Evolutionary conservation across 1,140 invertebrate genomes (phyloP), one percentile per base, ranked within the genome.

Genomic region (Zaprionus capensis): DNA sequence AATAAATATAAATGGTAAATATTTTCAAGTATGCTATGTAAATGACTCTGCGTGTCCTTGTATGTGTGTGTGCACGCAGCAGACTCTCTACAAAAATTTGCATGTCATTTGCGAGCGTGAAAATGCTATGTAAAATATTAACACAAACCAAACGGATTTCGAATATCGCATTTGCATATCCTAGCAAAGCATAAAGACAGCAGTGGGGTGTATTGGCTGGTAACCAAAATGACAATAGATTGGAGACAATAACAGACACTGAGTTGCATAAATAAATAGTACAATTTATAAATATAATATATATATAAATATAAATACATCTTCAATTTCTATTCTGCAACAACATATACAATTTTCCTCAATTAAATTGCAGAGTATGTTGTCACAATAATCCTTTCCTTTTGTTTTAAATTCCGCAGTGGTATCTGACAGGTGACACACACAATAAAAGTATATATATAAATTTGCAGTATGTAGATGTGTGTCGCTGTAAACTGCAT

Each of bases 341-440:
- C 0, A 17, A 46, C 0, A 3, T 17, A 2, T 17, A 46, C 6
- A 46, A 17, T 46, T 17, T 46, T 3, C n/a, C 17, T 6, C 41
- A 17, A 17, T 46, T 17, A 0, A 44, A n/a, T n/a, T 17, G 14
- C 36, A 38, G 36, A 38, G 41, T 44, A 46, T 46, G 6, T 46
- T 46, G 7, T 17, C 3, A 1, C 7, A 2, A 15, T 22, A 26
- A 38, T 15, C 64, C 24, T 61, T 59, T 64, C 7, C 4, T 55
- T 68, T 82, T 70, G 68, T 81, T 76, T 85, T 57, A 65, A 20
- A 24, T 64, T 46, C 3, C 6, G 7, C 41, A 17, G 77, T 46
- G 69, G 76, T 77, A 87, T 82, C 72, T 70, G 53, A 71, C 71
- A 86, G 76, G 59, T 80, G 82, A 71, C 82, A 80, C 57, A 31